phyloP scores from a whole-genome alignment of 1,140 invertebrate species.

The Meloidogyne exigua region DNA sequence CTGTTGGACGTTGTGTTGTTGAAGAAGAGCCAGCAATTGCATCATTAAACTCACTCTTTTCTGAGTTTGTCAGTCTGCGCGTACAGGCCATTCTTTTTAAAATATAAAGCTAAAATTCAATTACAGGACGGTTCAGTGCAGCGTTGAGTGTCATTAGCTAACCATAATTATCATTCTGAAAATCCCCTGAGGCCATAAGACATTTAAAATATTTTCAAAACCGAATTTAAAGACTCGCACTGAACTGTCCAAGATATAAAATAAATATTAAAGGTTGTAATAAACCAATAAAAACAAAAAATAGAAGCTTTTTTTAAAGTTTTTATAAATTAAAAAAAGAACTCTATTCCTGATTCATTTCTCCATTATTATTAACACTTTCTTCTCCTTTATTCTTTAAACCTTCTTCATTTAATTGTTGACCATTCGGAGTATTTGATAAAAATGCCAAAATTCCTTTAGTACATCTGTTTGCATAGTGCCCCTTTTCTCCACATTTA shows the following conservation, averaged over 20 bases:
- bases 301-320: neutral
- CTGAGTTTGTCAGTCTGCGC: neutral
- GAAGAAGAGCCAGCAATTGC: neutral
- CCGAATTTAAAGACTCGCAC: no score
- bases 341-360: neutral
- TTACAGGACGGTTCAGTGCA: neutral
- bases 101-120: neutral
- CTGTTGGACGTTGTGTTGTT: neutral
- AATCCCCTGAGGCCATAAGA: no score
- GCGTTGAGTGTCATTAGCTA: no score
- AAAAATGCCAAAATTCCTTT: conserved; percentile 69
- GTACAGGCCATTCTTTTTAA: neutral
- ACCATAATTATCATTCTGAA: no score
- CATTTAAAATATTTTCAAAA: no score
- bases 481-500: conserved; percentile 90
- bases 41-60: neutral
- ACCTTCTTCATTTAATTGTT: conserved; percentile 9
- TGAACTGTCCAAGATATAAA: neutral
- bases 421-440: conserved; percentile 41
- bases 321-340: neutral
- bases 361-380: neutral
- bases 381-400: neutral
- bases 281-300: neutral
- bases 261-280: neutral
- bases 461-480: conserved; percentile 97